phyloP scores from a whole-genome alignment of 2,113 vertebrate species.

The Entomyzon cyanotis region DNA sequence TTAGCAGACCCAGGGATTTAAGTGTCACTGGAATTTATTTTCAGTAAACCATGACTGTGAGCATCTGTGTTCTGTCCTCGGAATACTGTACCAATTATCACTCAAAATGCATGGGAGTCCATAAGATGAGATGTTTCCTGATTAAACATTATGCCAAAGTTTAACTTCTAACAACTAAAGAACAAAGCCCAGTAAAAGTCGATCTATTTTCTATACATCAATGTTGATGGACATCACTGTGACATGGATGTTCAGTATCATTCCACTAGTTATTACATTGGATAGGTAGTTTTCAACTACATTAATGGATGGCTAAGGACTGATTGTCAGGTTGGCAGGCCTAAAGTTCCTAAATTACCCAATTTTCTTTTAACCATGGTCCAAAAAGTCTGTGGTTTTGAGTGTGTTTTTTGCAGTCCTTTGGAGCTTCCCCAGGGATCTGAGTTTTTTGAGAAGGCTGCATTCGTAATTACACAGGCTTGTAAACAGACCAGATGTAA shows the following conservation, averaged over 20 bases:
- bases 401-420: background rate
- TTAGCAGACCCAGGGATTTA: background rate
- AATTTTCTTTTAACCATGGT: background rate
- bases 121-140: background rate
- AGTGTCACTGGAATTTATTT: background rate
- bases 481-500: background rate
- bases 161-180: background rate
- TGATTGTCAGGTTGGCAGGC: background rate
- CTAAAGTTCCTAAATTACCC: background rate
- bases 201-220: background rate
- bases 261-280: background rate
- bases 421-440: background rate
- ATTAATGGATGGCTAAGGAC: background rate
- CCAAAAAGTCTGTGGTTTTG: background rate
- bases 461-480: background rate
- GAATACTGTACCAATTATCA: background rate
- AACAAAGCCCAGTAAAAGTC: background rate
- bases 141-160: background rate
- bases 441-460: background rate
- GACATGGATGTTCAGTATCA: accelerated
- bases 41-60: background rate
- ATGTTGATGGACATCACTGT: background rate
- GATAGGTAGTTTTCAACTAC: background rate
- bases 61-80: background rate
- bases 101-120: background rate